Base-by-base conservation (phyloP, 2,797 vertebrate genomes). In the Chelon auratus region DNA sequence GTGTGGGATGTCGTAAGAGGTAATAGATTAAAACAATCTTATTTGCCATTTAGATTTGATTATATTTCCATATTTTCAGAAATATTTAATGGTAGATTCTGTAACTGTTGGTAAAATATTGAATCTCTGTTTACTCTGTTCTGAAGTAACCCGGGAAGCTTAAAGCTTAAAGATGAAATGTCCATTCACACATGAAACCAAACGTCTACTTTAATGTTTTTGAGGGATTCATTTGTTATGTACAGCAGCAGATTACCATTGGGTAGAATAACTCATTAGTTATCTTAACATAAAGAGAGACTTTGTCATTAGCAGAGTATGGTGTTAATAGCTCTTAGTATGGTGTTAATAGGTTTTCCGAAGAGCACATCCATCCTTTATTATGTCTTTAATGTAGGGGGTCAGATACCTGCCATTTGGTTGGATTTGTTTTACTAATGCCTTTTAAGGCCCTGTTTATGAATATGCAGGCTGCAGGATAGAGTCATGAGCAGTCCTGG, bases 361-460 rank as follows among this genome's bases (percentile, higher is more conserved):
- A 77, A 65, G 58, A 71, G 52, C 72, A 42, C 55, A 80, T 55
- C 42, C 78, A 65, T 78, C 68, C 56, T 83, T 33, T 72, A 77
- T 82, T 66, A 78, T 51, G 75, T 71, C 51, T 81, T 80, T 72
- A 70, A 54, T 73, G 68, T 77, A 13, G 15, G 3, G 30, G 39
- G 63, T 51, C 66, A 74, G n/a, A 48, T 18, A 48, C 6, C n/a
- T 14, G 52, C 52, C 55, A 66, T 85, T 87, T 82, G 67, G 66
- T 80, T 48, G 81, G 58, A 78, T 86, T 80, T 80, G 75, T 83
- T 89, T 59, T 74, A 67, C 54, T 79, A 77, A 87, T 82, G 64
- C 81, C 61, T 51, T 68, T 80, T 52, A 69, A 78, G 69, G 37
- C 51, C 43, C 12, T 17, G 11, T 48, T 63, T 75, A 63, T 43